Evolutionary conservation across 2,888 invertebrate genomes (phyloP).

Genomic region (Agriotes lineatus): DNA sequence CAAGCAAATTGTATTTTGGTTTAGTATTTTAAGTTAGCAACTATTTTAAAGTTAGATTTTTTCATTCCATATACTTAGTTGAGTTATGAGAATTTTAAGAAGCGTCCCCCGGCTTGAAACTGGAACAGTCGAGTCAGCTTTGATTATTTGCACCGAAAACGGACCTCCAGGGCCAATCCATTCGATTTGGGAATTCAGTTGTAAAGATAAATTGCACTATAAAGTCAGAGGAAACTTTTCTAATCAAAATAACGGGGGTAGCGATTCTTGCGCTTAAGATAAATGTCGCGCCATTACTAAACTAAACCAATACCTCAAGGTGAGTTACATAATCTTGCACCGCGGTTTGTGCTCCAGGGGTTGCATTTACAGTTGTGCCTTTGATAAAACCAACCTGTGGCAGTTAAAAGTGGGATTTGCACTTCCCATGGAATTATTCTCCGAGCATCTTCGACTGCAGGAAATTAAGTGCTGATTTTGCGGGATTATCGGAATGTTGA

Average conservation of each 20-base stretch:
- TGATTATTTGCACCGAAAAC: background rate
- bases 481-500: conserved; percentile 6
- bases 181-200: conserved; percentile 18
- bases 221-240: conserved; percentile 29
- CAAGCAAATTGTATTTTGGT: too few relatives aligned
- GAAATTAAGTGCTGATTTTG: conserved; percentile 10
- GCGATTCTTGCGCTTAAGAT: conserved; percentile 14
- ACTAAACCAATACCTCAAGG: conserved; percentile 20
- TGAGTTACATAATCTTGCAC: background rate
- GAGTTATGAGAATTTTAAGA: too few relatives aligned
- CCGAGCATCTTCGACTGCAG: background rate
- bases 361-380: too few relatives aligned
- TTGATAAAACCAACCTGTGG: too few relatives aligned
- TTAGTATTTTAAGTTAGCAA: too few relatives aligned
- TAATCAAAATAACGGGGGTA: conserved; percentile 23
- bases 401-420: too few relatives aligned
- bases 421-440: background rate
- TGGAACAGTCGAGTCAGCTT: too few relatives aligned
- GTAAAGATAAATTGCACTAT: conserved; percentile 27
- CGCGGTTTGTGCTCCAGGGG: background rate
- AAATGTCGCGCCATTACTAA: conserved; percentile 24
- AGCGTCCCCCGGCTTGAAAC: too few relatives aligned
- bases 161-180: conserved; percentile 1
- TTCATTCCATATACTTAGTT: too few relatives aligned
- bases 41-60: too few relatives aligned